A percentile compares a stretch with the other conserved stretches of the same genome.
Conservation (phyloP, 1,140 invertebrate species). For the Hyposmocoma kahamanoa region DNA sequence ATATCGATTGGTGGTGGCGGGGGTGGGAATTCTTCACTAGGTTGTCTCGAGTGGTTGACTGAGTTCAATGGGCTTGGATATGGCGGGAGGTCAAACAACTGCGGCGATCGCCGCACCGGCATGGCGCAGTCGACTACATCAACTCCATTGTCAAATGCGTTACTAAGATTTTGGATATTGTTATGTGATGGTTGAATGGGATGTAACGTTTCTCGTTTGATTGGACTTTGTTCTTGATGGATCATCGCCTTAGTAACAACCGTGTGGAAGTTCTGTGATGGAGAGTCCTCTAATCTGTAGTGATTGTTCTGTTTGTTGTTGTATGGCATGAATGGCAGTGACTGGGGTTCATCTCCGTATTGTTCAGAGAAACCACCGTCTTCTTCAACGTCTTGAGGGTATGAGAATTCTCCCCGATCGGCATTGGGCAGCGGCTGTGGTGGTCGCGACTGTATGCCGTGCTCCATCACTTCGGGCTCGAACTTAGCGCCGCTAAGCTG, state of each 20-base stretch:
- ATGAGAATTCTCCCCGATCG: conserved; percentile 45
- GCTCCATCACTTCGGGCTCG: conserved; percentile 74
- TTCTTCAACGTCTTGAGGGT: conserved; percentile 53
- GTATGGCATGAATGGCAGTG: conserved; percentile 78
- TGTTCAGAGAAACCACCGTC: conserved; percentile 65
- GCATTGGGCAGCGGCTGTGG: conserved; percentile 65
- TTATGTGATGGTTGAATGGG: conserved; percentile 39
- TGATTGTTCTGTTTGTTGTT: conserved; percentile 53
- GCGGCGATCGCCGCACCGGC: conserved; percentile 48
- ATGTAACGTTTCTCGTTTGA: conserved; percentile 68
- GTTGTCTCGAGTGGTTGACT: conserved; percentile 85
- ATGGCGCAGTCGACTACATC: conserved; percentile 76
- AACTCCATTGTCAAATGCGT: conserved; percentile 68
- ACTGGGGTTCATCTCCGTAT: conserved; percentile 77
- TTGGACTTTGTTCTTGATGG: conserved; percentile 84
- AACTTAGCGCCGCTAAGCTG: conserved; percentile 83
- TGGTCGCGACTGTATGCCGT: conserved; percentile 72
- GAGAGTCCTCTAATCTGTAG: conserved; percentile 51
- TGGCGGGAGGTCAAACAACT: conserved; percentile 80
- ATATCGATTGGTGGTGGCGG: conserved; percentile 86
- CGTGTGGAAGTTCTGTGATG: conserved; percentile 71
- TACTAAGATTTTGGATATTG: conserved; percentile 58
- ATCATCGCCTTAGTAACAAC: conserved; percentile 87
- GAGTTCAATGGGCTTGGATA: conserved; percentile 86
- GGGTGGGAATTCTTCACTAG: conserved; percentile 91